Evolutionary conservation across 2,797 vertebrate genomes (phyloP), one percentile per base, ranked within the genome.

Genomic region (Acropternis orthonyx): DNA sequence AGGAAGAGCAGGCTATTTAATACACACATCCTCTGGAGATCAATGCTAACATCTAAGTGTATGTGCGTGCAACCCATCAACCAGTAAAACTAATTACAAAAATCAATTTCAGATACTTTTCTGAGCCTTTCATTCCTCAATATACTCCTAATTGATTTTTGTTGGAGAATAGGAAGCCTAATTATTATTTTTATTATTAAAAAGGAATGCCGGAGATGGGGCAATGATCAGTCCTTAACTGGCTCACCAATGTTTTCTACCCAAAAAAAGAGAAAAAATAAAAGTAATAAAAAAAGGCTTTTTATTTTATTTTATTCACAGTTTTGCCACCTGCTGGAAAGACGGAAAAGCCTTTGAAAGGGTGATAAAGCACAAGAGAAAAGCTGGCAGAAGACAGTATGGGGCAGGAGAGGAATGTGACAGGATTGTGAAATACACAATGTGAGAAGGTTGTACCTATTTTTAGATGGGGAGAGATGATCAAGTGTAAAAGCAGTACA

Each of bases 21-120:
- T 77, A 95, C 36, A 88, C 51, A 85, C 48, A 65, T 72, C 55
- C 85, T 90, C 94, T 76, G 56, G 92, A 96, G 94, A 95, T 94
- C 92, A 95, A 93, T 94, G 90, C 62, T 76, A 92, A 88, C 75
- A 95, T 85, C 65, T 77, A 79, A 82, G 92, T 0, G 0, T 88
- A 87, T 49, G 69, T 76, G 77, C 4, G 0, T 84, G 87, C 90
- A 78, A 96, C 95, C 81, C 95, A 96, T 92, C 95, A 97, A 83
- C 82, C 75, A 94, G 87, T 95, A 93, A 96, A 97, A 97, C 95
- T 95, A 95, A 97, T 93, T 95, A 93, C 85, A 83, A 94, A 96
- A 97, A 95, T 97, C 95, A 96, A 84, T 96, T 95, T 93, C 87
- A 89, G 88, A 95, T 96, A 93, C 84, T 94, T 97, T 95, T 95